A percentile compares a stretch with the other conserved stretches of the same genome.
Conservation (phyloP, 1,140 invertebrate species). For the Sycobia sp. region DNA sequence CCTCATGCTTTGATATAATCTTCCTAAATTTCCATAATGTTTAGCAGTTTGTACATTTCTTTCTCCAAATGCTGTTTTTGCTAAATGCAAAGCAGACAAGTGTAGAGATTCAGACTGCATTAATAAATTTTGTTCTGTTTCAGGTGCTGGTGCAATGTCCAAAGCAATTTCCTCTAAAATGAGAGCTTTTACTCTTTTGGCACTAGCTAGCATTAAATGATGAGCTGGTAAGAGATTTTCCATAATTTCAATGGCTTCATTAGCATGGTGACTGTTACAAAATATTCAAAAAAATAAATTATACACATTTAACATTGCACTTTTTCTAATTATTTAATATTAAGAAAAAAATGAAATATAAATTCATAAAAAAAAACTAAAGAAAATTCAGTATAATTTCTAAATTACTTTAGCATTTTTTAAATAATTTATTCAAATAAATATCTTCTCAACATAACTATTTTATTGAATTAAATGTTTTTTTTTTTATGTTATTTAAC, state of each 20-base stretch:
- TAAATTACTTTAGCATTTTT: too few relatives aligned
- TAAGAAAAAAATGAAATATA: not conserved
- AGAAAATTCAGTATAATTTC: too few relatives aligned
- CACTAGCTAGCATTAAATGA: constrained; percentile 84
- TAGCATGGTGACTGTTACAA: constrained; percentile 67
- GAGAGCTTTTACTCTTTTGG: constrained; percentile 87
- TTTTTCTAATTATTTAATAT: too few relatives aligned
- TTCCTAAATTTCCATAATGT: constrained; percentile 91
- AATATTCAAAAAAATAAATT: constrained; percentile 14
- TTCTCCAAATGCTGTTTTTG: constrained; percentile 83
- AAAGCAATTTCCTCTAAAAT: constrained; percentile 92
- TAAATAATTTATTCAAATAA: too few relatives aligned
- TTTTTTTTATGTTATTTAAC: too few relatives aligned
- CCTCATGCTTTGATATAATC: constrained; percentile 90
- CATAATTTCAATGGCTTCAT: constrained; percentile 82
- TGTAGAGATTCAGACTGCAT: constrained; percentile 82
- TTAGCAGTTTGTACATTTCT: constrained; percentile 93
- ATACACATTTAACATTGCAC: too few relatives aligned
- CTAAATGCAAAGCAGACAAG: constrained; percentile 76
- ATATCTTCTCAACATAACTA: too few relatives aligned
- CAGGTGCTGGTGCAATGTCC: constrained; percentile 66
- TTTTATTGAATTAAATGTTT: too few relatives aligned
- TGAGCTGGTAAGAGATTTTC: constrained; percentile 77
- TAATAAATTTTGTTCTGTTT: constrained; percentile 65
- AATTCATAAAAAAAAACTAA: not conserved